These are phyloP conservation scores for Phrynocephalus forsythii DNA, from an alignment of 2,797 vertebrate genomes.

Conservation along the genomic window DNA sequence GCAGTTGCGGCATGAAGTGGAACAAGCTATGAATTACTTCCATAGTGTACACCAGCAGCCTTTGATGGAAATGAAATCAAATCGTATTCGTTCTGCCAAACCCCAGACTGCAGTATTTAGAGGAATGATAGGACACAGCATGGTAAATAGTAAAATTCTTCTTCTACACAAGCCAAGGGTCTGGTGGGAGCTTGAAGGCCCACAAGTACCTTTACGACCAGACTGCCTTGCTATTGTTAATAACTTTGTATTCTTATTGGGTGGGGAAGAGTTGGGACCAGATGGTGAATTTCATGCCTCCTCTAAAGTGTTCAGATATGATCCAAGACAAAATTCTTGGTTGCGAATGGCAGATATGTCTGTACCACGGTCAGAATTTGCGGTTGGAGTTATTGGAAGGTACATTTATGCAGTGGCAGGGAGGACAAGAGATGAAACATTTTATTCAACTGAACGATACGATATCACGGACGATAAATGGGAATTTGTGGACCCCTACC, in stretches of 20 bases:
- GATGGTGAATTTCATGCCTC: conserved; percentile 99
- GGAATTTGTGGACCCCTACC: conserved; percentile 98
- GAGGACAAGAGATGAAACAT: conserved; percentile 96
- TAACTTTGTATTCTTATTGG: conserved; percentile 97
- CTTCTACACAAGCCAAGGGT: conserved; percentile 96
- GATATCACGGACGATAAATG: conserved; percentile 97
- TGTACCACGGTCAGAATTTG: conserved; percentile 97
- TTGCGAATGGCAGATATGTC: conserved; percentile 99
- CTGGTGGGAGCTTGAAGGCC: conserved; percentile 99
- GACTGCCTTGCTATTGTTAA: conserved; percentile 98
- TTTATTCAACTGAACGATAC: conserved; percentile 97
- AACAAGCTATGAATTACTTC: conserved; percentile 96
- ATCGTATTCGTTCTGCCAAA: conserved; percentile 95
- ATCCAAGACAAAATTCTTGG: conserved; percentile 97
- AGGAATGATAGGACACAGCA: conserved; percentile 99
- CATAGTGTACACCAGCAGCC: conserved; percentile 96
- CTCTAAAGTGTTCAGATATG: conserved; percentile 98
- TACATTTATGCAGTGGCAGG: conserved; percentile 97
- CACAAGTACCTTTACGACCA: conserved; percentile 94
- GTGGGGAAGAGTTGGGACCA: conserved; percentile 95
- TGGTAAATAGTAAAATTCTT: conserved; percentile 99
- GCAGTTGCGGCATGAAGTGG: conserved; percentile 95
- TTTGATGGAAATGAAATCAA: conserved; percentile 92
- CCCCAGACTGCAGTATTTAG: conserved; percentile 97
- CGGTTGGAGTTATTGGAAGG: conserved; percentile 96